Evolutionary conservation across 2,888 invertebrate genomes (phyloP).

Genomic region (Rhagophthalmus giganteus): DNA sequence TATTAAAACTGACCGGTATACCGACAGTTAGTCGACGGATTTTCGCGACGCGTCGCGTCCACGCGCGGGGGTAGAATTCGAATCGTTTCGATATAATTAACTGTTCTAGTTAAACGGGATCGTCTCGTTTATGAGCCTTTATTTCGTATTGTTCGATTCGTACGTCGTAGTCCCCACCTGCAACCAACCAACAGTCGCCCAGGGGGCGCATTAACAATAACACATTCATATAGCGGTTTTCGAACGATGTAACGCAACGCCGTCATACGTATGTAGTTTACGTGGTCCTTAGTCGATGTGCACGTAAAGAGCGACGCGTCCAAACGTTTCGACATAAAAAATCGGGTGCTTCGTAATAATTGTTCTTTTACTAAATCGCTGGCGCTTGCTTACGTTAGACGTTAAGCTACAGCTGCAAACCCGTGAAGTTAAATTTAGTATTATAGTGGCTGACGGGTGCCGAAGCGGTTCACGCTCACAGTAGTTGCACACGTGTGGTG

Average conservation of each 20-base stretch:
- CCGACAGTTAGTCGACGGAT: too few relatives aligned
- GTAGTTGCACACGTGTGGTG: constrained; percentile 31
- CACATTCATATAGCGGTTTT: constrained; percentile 20
- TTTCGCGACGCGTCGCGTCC: too few relatives aligned
- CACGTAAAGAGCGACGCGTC: constrained; percentile 8
- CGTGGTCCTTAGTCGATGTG: constrained; percentile 10
- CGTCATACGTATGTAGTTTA: constrained; percentile 41
- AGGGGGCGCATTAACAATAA: constrained; percentile 46
- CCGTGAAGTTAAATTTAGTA: constrained; percentile 38
- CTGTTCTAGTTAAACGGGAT: too few relatives aligned
- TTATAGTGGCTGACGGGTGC: constrained; percentile 37
- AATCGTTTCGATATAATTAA: too few relatives aligned
- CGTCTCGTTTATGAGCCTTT: not conserved
- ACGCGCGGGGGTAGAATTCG: too few relatives aligned
- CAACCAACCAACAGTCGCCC: constrained; percentile 41
- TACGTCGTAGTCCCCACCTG: constrained; percentile 37
- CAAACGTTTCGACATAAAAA: constrained; percentile 14
- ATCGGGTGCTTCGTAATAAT: constrained; percentile 17
- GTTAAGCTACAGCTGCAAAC: constrained; percentile 27
- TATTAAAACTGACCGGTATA: constrained; percentile 4
- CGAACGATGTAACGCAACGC: constrained; percentile 17
- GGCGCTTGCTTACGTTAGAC: constrained; percentile 10
- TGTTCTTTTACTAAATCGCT: constrained; percentile 15
- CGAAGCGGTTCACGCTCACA: constrained; percentile 30
- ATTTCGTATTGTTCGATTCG: not conserved